Evolutionary conservation across 1,140 invertebrate genomes (phyloP), one percentile per base, ranked within the genome.

Genomic region (Drosophila kanapiae): DNA sequence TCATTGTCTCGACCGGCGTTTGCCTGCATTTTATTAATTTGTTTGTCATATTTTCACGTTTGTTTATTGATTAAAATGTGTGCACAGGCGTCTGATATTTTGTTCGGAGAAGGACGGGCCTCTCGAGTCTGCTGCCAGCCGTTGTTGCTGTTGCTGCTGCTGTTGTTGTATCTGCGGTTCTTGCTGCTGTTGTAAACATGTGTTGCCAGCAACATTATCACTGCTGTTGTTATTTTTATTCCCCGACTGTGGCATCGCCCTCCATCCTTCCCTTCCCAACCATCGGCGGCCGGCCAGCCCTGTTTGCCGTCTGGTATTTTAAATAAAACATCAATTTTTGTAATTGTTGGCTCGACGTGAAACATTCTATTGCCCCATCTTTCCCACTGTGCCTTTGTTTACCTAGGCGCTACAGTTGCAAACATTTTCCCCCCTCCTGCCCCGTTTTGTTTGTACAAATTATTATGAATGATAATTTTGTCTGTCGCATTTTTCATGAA

Each of bases 51-150:
- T 85, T 85, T 91, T 82, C 72, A 86, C 82, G 76, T 86, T 90
- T 90, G 86, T 90, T 90, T 90, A 90, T 86, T 86, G 86, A 91
- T 90, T 80, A 87, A 85, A 91, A 82, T 85, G 79, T 91, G 79
- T 82, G 51, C 70, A 78, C 74, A 81, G 62, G 59, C 78, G 68
- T 35, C 51, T 38, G 56, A 59, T 38, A 27, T 40, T 47, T 27
- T 11, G 35, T 8, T 6, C 5, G 16, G 5, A 10, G 27, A 49
- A 14, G 13, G 18, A 23, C n/a, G 29, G 29, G 49, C n/a, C 49
- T 51, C 49, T 51, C 38, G 16, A 45, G 53, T 59, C 63, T 83
- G 75, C 64, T 64, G 67, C 63, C 83, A 87, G 80, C 67, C 74
- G 79, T 43, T 83, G 51, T 18, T 54, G 18, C 43, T 45, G 42